These are phyloP conservation scores for Agapostemon virescens DNA, from an alignment of 2,888 invertebrate genomes.

Conservation along the genomic window DNA sequence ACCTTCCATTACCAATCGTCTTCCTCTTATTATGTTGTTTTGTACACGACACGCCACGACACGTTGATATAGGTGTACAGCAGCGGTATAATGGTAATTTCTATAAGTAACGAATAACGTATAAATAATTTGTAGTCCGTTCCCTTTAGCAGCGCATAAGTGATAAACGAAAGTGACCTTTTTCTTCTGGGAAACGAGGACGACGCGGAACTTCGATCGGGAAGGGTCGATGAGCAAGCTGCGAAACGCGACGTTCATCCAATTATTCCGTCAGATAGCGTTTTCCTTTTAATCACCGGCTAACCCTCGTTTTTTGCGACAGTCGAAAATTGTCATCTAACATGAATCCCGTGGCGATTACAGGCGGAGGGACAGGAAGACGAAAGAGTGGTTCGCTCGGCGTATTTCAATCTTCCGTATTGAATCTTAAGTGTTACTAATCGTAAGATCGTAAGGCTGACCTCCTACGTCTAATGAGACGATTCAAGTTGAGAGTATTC, in stretches of 20 bases:
- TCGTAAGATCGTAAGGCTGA: constrained; percentile 73
- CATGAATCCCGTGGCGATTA: constrained; percentile 31
- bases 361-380: constrained; percentile 37
- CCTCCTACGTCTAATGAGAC: constrained; percentile 67
- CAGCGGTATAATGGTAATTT: background rate
- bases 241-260: background rate
- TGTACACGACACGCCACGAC: constrained; percentile 14
- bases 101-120: background rate
- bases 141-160: constrained; percentile 17
- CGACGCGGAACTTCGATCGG: background rate
- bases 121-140: constrained; percentile 33
- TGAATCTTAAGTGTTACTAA: constrained; percentile 71
- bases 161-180: constrained; percentile 51
- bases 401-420: constrained; percentile 69
- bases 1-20: constrained; percentile 50
- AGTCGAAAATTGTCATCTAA: constrained; percentile 6
- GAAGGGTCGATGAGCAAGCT: background rate
- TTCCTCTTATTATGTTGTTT: constrained; percentile 54
- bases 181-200: constrained; percentile 19
- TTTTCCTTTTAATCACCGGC: constrained; percentile 37
- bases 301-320: constrained; percentile 35
- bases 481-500: constrained; percentile 68
- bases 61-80: constrained; percentile 13
- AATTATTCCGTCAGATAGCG: constrained; percentile 28
- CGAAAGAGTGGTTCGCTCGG: constrained; percentile 49